Base-by-base conservation (phyloP, 2,888 invertebrate species). In the Blomia tropicalis region DNA sequence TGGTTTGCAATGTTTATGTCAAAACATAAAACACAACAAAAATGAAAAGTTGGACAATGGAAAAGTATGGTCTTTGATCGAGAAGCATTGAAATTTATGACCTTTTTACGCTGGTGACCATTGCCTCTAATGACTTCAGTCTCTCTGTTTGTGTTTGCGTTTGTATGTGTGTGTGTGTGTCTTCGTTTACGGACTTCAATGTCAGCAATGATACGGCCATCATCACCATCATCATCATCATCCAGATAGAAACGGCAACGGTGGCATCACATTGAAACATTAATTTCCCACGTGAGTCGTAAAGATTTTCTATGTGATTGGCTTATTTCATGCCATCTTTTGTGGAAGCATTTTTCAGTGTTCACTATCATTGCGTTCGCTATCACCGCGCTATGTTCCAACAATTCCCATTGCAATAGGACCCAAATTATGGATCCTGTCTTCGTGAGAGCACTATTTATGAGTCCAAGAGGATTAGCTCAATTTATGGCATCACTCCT, bases 201-300 rank as follows among this genome's bases (percentile, higher is more conserved):
- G 51, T 47, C 51, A 47, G 51, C 51, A 47, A n/a, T 41, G 41
- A n/a, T 41, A 41, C 14, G 14, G 41, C 41, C n/a, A n/a, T n/a
- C n/a, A n/a, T n/a, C n/a, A n/a, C n/a, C n/a, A n/a, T n/a, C n/a
- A n/a, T n/a, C n/a, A n/a, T n/a, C n/a, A n/a, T n/a, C n/a, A n/a
- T n/a, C n/a, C n/a, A n/a, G n/a, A n/a, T n/a, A n/a, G n/a, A n/a
- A n/a, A 17, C 51, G 7, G 51, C 51, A 7, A 47, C 7, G n/a
- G 14, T 47, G n/a, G 51, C 7, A 22, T n/a, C 22, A 47, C 5
- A 47, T 47, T 47, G 22, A 11, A n/a, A 7, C 51, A 47, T 47
- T 47, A 47, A 47, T 47, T 47, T 47, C 51, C 51, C 51, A 47
- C 51, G 51, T 47, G 51, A 11, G n/a, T 47, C 51, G 51, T 47